Conservation (phyloP, 2,888 invertebrate genomes). For the Oconnorella tubifera region DNA sequence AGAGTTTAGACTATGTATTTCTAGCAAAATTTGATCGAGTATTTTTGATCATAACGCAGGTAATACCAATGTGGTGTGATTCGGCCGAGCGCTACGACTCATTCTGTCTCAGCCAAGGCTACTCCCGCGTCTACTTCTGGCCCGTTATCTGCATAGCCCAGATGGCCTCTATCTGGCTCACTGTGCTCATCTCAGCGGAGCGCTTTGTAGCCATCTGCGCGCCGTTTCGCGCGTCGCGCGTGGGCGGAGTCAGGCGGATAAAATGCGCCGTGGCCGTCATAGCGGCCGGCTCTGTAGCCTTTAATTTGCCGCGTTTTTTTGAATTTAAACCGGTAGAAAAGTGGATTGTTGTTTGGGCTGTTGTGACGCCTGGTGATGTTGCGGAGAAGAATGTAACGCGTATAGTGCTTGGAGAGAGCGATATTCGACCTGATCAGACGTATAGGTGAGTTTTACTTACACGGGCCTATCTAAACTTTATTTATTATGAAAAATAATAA, state of each 20-base stretch:
- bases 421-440: slow-evolving; percentile 27
- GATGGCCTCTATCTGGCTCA: slow-evolving; percentile 49
- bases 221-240: slow-evolving; percentile 42
- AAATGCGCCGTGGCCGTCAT: slow-evolving; percentile 42
- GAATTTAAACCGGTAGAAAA: slow-evolving; percentile 35
- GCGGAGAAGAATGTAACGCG: slow-evolving; percentile 20
- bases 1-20: too few species aligned
- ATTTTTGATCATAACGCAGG: too few species aligned
- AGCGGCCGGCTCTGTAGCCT: slow-evolving; percentile 37
- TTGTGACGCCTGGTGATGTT: not conserved
- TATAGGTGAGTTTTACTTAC: slow-evolving; percentile 24
- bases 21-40: too few species aligned
- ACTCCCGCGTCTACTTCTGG: slow-evolving; percentile 35
- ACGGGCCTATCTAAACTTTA: not conserved
- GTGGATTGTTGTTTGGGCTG: not conserved
- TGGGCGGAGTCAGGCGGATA: slow-evolving; percentile 38
- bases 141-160: slow-evolving; percentile 37
- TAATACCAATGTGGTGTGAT: slow-evolving; percentile 29
- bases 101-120: slow-evolving; percentile 31
- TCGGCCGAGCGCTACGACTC: slow-evolving; percentile 1
- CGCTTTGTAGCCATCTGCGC: slow-evolving; percentile 52
- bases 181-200: slow-evolving; percentile 50
- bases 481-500: too few species aligned
- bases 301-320: slow-evolving; percentile 45
- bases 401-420: slow-evolving; percentile 22